Conservation (phyloP, 2,888 invertebrate genomes). For the Leucania comma region DNA sequence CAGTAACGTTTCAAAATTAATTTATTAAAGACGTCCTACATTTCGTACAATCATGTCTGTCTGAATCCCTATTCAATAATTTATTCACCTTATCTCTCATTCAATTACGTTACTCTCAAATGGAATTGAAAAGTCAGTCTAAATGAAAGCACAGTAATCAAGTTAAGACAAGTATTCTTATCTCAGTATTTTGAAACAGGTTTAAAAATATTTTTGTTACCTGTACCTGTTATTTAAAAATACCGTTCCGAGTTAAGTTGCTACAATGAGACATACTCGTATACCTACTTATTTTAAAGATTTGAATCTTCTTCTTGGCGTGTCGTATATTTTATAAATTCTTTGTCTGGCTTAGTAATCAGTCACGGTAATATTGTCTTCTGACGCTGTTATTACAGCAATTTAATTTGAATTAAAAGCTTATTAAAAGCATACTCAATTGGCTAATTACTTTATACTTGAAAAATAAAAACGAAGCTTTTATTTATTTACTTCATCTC, state of each 20-base stretch:
- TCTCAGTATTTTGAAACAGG: conserved; percentile 9
- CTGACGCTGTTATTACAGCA: too few species aligned
- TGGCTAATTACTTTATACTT: too few species aligned
- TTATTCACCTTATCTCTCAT: conserved; percentile 47
- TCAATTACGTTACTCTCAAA: conserved; percentile 53
- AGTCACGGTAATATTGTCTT: too few species aligned
- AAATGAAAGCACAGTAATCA: conserved; percentile 27
- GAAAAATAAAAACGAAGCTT: too few species aligned
- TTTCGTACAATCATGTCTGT: conserved; percentile 23
- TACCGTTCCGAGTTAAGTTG: too few species aligned
- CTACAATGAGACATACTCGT: too few species aligned
- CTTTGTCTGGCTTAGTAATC: too few species aligned
- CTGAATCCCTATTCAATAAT: conserved; percentile 43
- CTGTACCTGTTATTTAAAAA: background rate
- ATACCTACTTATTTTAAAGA: too few species aligned
- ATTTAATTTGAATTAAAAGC: too few species aligned
- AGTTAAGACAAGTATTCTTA: conserved; percentile 26
- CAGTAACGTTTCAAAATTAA: conserved; percentile 30
- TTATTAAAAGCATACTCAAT: too few species aligned
- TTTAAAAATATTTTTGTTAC: background rate
- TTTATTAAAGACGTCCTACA: conserved; percentile 28
- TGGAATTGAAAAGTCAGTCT: conserved; percentile 41
- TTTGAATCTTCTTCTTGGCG: too few species aligned
- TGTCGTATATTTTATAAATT: too few species aligned
- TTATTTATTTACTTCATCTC: conserved; percentile 48